Evolutionary conservation across 1,140 invertebrate species (phyloP), one percentile per base, ranked within the genome.

Genomic region (Drepana arcuata): DNA sequence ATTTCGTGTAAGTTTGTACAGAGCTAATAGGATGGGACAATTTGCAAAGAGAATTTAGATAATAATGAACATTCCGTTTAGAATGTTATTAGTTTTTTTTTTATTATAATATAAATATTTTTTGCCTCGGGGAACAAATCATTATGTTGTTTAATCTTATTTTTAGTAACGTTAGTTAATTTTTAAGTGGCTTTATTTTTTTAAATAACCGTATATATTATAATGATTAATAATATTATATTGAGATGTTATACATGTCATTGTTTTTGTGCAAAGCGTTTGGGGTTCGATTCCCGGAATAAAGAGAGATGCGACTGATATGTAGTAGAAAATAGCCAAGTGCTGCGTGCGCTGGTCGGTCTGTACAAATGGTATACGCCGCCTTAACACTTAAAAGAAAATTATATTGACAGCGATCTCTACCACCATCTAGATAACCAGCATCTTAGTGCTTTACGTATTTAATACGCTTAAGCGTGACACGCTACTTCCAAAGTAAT

Each of bases 101-200:
- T 64, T 57, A 64, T 59, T 62, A 55, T 73, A 72, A 63, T 75
- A 78, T 72, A 70, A 78, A 73, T 75, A 77, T 74, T 77, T 73
- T 74, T 79, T 65, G 58, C 71, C 71, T 82, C 60, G 78, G 78
- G n/a, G 78, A 82, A 82, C 78, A 82, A 82, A 81, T 73, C 63
- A 81, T 79, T 81, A 79, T 74, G 78, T 82, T 82, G 64, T 79
- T 79, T 82, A 78, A 78, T 79, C 72, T 77, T 81, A 79, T 77
- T 75, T 82, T 72, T n/a, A n/a, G 72, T 82, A 79, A 78, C 59
- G 74, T 81, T 77, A 79, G 73, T 79, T 79, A 79, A 71, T 77
- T 79, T 75, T 74, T 78, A 82, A 79, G 72, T 67, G 66, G 68
- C 73, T 82, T 75, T 75, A 75, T 73, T 81, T n/a, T n/a, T 75